These are phyloP conservation scores for Phenganax stokvisi DNA, from an alignment of 92 coral and sea anemone genomes.

Conservation along the genomic window DNA sequence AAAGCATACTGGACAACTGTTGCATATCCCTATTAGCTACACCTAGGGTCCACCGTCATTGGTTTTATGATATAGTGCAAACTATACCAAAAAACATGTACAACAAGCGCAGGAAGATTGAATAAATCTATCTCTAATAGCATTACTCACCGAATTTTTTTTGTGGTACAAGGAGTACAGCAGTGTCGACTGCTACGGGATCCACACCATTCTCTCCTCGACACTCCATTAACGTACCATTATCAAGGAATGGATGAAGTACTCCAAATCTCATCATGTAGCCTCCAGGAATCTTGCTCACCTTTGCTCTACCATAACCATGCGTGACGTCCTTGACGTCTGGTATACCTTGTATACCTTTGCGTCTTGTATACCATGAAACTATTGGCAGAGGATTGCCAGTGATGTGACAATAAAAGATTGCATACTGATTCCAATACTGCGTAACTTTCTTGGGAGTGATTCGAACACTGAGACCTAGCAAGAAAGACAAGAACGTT, in stretches of 20 bases:
- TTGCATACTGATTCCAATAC: conserved; percentile 44
- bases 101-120: neutral
- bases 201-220: conserved; percentile 26
- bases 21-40: too few relatives aligned
- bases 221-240: conserved; percentile 24
- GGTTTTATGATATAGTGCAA: too few relatives aligned
- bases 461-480: conserved; percentile 27
- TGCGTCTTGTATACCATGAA: conserved; percentile 60
- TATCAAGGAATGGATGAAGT: conserved; percentile 2
- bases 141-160: conserved; percentile 3
- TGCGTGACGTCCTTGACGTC: conserved; percentile 7
- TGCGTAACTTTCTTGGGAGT: conserved; percentile 51
- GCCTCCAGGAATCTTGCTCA: conserved; percentile 23
- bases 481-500: neutral
- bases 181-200: conserved; percentile 8
- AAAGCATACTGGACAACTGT: too few relatives aligned
- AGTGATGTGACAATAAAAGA: conserved; percentile 64
- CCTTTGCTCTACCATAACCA: neutral
- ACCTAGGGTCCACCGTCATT: too few relatives aligned
- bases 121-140: neutral
- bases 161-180: neutral
- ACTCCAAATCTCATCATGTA: conserved; percentile 26
- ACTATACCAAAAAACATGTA: neutral
- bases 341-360: too few relatives aligned
- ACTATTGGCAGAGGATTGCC: conserved; percentile 61